These are phyloP conservation scores for Mimas tiliae DNA, from an alignment of 2,888 invertebrate genomes.

Conservation along the genomic window DNA sequence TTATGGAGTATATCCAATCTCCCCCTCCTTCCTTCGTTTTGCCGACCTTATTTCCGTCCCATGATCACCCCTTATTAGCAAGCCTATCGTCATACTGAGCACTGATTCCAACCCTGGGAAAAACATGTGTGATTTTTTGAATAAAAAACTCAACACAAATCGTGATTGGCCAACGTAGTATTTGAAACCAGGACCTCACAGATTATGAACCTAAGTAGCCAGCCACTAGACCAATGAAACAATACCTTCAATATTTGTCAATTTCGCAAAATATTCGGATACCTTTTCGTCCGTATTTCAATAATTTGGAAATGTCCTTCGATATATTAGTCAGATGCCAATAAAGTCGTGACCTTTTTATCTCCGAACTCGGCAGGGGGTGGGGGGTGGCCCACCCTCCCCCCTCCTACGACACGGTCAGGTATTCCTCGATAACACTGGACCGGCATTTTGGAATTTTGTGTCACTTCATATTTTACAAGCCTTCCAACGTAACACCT, in stretches of 20 bases:
- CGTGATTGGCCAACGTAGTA: too few species aligned
- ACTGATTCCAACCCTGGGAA: too few species aligned
- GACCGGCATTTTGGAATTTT: slow-evolving; percentile 31
- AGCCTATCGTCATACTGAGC: too few species aligned
- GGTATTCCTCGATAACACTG: slow-evolving; percentile 34
- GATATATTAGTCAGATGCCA: slow-evolving; percentile 48
- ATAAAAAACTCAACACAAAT: too few species aligned
- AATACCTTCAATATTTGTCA: neutral
- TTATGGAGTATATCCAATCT: too few species aligned
- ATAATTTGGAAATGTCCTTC: slow-evolving; percentile 29
- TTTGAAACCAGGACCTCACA: too few species aligned
- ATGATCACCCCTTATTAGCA: too few species aligned
- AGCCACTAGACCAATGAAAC: too few species aligned
- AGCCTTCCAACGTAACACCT: neutral
- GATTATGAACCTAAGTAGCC: too few species aligned
- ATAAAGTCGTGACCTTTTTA: slow-evolving; percentile 48
- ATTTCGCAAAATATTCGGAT: neutral
- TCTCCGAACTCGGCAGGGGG: slow-evolving; percentile 26
- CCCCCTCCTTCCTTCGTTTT: too few species aligned
- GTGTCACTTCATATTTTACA: slow-evolving; percentile 26
- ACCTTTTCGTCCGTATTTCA: slow-evolving; percentile 20
- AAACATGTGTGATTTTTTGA: too few species aligned
- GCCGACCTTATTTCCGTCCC: too few species aligned
- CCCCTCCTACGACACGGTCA: slow-evolving; percentile 3
- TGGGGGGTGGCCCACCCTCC: neutral